Evolutionary conservation across 2,113 vertebrate genomes (phyloP).

Genomic region (Phalacrocorax brasilianus): DNA sequence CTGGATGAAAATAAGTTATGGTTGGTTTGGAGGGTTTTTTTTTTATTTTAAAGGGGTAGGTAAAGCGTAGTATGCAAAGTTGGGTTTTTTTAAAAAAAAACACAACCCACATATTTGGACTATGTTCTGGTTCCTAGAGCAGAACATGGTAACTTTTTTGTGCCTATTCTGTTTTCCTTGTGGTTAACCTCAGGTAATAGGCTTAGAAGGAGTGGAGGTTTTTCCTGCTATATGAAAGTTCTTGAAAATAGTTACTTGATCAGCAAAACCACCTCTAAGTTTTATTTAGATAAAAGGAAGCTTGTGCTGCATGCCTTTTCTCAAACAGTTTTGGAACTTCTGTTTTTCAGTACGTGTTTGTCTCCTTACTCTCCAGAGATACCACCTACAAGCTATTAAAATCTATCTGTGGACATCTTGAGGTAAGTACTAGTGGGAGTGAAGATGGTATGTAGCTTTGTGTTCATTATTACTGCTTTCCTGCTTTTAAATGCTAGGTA

Average conservation of each 20-base stretch:
- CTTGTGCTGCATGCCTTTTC: neutral
- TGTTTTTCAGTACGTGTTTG: constrained; percentile 89
- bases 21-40: too few species aligned
- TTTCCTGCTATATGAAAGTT: neutral
- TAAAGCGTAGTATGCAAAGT: neutral
- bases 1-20: neutral
- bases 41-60: neutral
- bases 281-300: neutral
- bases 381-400: constrained; percentile 90
- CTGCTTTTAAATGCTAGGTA: neutral
- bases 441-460: neutral
- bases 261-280: neutral
- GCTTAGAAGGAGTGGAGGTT: neutral
- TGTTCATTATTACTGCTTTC: neutral
- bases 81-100: neutral
- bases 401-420: constrained; percentile 87
- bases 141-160: neutral
- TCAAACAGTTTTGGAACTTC: neutral
- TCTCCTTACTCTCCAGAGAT: constrained; percentile 92
- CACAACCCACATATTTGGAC: neutral
- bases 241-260: neutral
- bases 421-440: constrained; percentile 71
- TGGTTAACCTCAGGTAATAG: neutral
- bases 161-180: neutral
- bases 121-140: neutral